These are phyloP conservation scores for Alosa alosa DNA, from an alignment of 2,113 vertebrate genomes.

Conservation along the genomic window DNA sequence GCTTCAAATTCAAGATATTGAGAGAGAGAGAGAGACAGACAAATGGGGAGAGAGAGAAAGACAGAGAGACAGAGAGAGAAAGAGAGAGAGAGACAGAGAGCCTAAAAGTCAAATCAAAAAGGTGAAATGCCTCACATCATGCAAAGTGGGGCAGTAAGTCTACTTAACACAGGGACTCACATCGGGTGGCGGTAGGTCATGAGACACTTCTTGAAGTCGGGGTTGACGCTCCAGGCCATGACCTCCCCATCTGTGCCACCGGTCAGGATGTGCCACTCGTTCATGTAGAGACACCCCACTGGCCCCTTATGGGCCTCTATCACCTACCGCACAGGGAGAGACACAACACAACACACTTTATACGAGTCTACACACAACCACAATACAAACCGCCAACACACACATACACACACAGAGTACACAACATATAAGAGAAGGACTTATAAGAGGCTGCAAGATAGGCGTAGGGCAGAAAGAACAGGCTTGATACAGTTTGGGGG, in stretches of 20 bases:
- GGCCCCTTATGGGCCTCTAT: slow-evolving; percentile 74
- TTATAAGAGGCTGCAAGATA: no score
- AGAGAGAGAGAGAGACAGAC: neutral
- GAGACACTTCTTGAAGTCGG: slow-evolving; percentile 68
- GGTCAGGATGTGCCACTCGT: slow-evolving; percentile 82
- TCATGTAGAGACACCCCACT: slow-evolving; percentile 79
- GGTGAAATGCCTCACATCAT: no score
- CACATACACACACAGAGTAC: no score
- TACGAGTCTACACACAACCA: no score
- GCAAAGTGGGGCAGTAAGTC: no score
- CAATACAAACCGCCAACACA: no score
- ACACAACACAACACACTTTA: no score
- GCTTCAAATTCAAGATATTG: no score
- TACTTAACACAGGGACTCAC: slow-evolving; percentile 61
- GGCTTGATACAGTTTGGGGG: no score
- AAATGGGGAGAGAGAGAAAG: neutral
- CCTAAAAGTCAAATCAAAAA: no score
- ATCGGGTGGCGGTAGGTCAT: slow-evolving; percentile 80
- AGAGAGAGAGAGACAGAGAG: neutral
- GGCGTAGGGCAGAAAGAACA: no score
- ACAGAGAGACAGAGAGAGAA: neutral
- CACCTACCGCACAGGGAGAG: slow-evolving; percentile 58
- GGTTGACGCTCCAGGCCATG: slow-evolving; percentile 82
- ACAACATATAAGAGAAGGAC: no score
- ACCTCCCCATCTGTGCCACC: slow-evolving; percentile 74